Evolutionary conservation across 2,113 vertebrate genomes (phyloP).

Genomic region (Craseonycteris thonglongyai): DNA sequence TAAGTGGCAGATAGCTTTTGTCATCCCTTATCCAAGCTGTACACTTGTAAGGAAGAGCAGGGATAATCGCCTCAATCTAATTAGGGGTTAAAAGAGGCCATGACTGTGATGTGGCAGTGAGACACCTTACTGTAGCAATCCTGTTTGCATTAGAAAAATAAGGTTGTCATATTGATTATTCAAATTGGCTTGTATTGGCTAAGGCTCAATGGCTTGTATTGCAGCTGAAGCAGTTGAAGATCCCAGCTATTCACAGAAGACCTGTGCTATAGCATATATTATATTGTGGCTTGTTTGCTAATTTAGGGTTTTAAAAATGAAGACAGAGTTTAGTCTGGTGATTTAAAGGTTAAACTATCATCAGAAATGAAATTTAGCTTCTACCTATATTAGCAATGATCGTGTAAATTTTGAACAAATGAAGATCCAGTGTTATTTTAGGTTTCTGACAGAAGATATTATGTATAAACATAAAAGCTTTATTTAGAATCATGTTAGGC

Average conservation of each 20-base stretch:
- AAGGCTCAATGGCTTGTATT: conserved; percentile 71
- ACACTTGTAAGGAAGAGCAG: conserved; percentile 98
- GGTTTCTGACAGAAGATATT: background rate
- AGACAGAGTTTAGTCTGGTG: conserved; percentile 62
- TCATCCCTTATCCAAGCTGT: conserved; percentile 95
- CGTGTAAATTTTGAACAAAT: conserved; percentile 25
- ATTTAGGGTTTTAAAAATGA: conserved; percentile 68
- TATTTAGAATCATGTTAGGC: conserved; percentile 21
- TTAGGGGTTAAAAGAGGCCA: conserved; percentile 98
- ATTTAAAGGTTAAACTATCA: conserved; percentile 76
- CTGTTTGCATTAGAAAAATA: conserved; percentile 99
- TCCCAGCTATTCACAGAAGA: conserved; percentile 77
- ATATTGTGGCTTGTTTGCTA: conserved; percentile 76
- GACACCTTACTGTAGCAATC: conserved; percentile 95
- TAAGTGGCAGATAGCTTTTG: conserved; percentile 95
- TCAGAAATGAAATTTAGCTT: conserved; percentile 55
- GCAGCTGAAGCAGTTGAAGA: conserved; percentile 82
- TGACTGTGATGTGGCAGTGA: conserved; percentile 94
- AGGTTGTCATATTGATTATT: conserved; percentile 99
- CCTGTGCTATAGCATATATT: conserved; percentile 72
- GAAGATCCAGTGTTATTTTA: conserved; percentile 5
- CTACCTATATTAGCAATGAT: conserved; percentile 13
- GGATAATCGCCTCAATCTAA: conserved; percentile 99
- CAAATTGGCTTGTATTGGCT: conserved; percentile 87
- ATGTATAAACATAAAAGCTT: conserved; percentile 30